A percentile compares a stretch with the other conserved stretches of the same genome.
Evolutionary conservation across 2,888 invertebrate genomes (phyloP).

Genomic region (Orthosia incerta): DNA sequence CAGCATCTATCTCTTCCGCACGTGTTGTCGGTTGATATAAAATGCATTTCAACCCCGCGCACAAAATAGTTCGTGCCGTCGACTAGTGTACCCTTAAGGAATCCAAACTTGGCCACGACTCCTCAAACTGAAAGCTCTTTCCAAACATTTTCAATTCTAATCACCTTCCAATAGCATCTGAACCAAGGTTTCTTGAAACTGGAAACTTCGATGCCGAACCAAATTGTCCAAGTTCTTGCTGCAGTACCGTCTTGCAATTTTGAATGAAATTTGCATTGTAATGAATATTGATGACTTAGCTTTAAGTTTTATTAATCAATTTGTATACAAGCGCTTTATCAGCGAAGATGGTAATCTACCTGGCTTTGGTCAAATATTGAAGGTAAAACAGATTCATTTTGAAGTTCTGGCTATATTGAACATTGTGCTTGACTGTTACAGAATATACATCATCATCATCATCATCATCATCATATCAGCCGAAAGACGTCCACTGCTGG

Average conservation of each 20-base stretch:
- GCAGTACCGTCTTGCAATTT: constrained; percentile 18
- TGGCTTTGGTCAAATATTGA: neutral
- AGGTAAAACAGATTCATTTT: neutral
- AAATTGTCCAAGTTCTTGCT: constrained; percentile 11
- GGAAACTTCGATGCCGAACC: constrained; percentile 38
- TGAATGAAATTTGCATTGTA: constrained; percentile 35
- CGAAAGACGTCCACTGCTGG: no score
- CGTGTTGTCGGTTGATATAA: no score
- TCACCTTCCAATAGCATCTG: neutral
- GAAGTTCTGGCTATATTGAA: neutral
- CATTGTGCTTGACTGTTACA: neutral
- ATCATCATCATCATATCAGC: no score
- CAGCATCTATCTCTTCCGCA: no score
- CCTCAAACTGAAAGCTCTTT: constrained; percentile 16
- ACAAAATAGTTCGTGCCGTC: no score
- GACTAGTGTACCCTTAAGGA: no score
- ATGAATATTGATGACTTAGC: constrained; percentile 40
- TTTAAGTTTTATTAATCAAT: constrained; percentile 28
- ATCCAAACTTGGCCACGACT: neutral
- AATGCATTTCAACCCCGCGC: no score
- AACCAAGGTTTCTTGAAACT: constrained; percentile 9
- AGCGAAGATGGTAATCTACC: constrained; percentile 21
- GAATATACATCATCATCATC: neutral
- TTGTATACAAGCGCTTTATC: constrained; percentile 24
- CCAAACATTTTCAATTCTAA: constrained; percentile 18